Percentiles rank a stretch among this genome's conserved stretches.
phyloP scores from a whole-genome alignment of 2,888 invertebrate genomes.

The Agriotes lineatus region DNA sequence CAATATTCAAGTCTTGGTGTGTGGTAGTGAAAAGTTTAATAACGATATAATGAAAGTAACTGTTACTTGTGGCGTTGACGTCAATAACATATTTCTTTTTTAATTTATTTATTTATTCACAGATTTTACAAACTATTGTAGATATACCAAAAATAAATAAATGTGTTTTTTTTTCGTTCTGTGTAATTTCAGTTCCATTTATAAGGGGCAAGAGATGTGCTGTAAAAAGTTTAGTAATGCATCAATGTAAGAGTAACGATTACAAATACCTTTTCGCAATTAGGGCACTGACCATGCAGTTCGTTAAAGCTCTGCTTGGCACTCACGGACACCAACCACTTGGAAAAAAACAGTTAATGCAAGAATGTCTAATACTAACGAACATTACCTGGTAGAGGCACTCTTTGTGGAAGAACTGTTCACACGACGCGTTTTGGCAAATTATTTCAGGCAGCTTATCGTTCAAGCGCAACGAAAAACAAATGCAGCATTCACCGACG shows the following conservation, averaged over 20 bases:
- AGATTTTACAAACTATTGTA: too few species aligned
- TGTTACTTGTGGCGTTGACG: constrained; percentile 54
- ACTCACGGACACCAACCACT: constrained; percentile 61
- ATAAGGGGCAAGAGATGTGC: constrained; percentile 37
- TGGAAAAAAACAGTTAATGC: constrained; percentile 43
- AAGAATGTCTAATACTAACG: not conserved
- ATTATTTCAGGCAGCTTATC: constrained; percentile 63
- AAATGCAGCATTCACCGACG: constrained; percentile 64
- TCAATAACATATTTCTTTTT: constrained; percentile 24
- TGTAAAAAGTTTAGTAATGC: too few species aligned
- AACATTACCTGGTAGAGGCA: constrained; percentile 64
- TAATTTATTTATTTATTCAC: too few species aligned
- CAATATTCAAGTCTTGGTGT: constrained; percentile 69
- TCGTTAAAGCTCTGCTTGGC: constrained; percentile 56
- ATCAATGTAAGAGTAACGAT: too few species aligned
- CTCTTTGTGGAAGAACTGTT: constrained; percentile 60
- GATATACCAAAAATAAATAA: not conserved
- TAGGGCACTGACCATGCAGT: constrained; percentile 61
- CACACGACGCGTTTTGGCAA: constrained; percentile 63
- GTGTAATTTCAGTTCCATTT: not conserved
- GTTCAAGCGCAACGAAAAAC: constrained; percentile 61
- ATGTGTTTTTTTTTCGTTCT: not conserved
- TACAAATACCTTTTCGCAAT: constrained; percentile 60
- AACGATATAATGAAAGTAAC: constrained; percentile 65
- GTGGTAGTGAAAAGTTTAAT: constrained; percentile 74